A percentile compares a stretch with the other conserved stretches of the same genome.
Evolutionary conservation across 1,140 invertebrate species (phyloP).

Genomic region (Polypedilum vanderplanki): DNA sequence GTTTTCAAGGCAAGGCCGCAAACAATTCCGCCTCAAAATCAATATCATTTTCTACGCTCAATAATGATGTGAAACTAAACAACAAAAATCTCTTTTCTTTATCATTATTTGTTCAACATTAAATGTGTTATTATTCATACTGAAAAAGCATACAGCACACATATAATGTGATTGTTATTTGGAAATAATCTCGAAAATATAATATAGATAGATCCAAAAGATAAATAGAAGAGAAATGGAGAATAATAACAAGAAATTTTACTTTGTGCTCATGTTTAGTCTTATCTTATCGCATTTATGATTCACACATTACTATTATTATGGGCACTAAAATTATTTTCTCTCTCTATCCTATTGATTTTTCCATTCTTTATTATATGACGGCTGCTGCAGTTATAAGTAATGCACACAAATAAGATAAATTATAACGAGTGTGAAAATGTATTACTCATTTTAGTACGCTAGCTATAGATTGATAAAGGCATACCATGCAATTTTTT

Average conservation of each 20-base stretch:
- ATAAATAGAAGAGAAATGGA: conserved; percentile 5
- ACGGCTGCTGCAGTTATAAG: background rate
- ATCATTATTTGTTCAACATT: conserved; percentile 7
- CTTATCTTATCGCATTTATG: conserved; percentile 13
- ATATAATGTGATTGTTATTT: background rate
- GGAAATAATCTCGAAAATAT: background rate
- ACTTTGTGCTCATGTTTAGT: background rate
- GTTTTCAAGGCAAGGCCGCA: background rate
- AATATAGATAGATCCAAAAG: background rate
- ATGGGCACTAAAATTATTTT: background rate
- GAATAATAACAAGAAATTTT: conserved; percentile 1
- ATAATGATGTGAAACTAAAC: conserved; percentile 19
- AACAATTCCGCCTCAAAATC: background rate
- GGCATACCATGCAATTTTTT: background rate
- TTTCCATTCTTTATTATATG: background rate
- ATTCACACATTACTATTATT: conserved; percentile 3
- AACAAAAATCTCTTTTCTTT: background rate
- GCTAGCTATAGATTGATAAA: background rate
- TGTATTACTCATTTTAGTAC: background rate
- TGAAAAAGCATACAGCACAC: background rate
- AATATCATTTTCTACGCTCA: conserved; percentile 1
- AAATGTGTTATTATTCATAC: background rate
- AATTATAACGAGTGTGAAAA: background rate
- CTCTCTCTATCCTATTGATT: background rate
- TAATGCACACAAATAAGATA: background rate